Percentiles rank a stretch among this genome's conserved stretches.
These are phyloP conservation scores for Galbula dea DNA, from an alignment of 2,113 vertebrate species.

Conservation along the genomic window DNA sequence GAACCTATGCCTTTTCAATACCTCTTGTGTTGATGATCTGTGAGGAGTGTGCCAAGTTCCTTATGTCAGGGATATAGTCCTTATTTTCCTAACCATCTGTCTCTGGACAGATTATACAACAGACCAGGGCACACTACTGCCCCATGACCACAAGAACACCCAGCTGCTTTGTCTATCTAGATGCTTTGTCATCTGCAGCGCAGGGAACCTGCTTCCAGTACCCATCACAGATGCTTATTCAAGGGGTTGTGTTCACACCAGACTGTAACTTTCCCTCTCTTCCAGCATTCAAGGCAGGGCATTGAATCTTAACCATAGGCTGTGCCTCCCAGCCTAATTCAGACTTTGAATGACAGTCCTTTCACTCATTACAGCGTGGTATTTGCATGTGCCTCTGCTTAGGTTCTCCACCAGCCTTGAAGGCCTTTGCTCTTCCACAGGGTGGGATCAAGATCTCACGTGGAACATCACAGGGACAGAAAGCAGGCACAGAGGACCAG, in stretches of 20 bases:
- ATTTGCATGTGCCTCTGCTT: neutral
- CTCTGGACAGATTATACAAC: rapidly evolving
- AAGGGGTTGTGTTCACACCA: neutral
- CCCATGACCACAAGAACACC: rapidly evolving
- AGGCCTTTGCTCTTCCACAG: neutral
- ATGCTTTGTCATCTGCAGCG: neutral
- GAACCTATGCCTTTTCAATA: neutral
- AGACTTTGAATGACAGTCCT: neutral
- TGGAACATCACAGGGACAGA: neutral
- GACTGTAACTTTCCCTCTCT: neutral
- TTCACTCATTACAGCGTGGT: neutral
- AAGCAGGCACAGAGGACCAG: neutral
- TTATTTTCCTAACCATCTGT: neutral
- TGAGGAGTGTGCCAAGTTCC: neutral
- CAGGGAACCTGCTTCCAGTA: neutral
- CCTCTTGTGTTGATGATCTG: neutral
- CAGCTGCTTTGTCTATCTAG: neutral
- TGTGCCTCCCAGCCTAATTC: rapidly evolving
- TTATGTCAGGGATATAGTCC: neutral
- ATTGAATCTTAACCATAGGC: neutral
- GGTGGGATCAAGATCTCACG: neutral
- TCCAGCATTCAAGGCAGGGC: neutral
- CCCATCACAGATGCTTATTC: rapidly evolving
- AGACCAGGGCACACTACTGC: too few relatives aligned
- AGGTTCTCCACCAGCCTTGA: neutral